Conservation (phyloP, 2,888 invertebrate genomes). For the Linhomoeus sp. region DNA sequence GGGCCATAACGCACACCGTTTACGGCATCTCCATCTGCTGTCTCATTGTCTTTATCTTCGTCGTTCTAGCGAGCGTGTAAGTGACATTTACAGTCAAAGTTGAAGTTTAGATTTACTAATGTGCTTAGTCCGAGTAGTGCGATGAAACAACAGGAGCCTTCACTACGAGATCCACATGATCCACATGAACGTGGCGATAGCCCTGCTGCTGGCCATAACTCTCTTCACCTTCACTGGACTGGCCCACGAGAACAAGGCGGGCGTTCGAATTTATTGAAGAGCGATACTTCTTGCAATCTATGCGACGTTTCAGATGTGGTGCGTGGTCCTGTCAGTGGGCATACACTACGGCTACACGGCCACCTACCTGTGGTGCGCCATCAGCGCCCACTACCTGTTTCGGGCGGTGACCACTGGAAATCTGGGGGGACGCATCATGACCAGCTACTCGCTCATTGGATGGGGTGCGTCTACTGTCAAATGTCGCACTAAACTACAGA, state of each 20-base stretch:
- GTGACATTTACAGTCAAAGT: background rate
- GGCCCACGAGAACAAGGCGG: conserved; percentile 4
- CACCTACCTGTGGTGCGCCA: conserved; percentile 4
- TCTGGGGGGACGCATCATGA: conserved; percentile 1
- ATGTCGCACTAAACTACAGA: no score
- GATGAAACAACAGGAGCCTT: background rate
- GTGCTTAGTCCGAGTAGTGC: background rate
- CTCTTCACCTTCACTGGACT: conserved; percentile 6
- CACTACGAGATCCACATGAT: conserved; percentile 9
- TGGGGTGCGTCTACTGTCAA: background rate
- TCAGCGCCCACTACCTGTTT: conserved; percentile 3
- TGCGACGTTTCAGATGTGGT: conserved; percentile 6
- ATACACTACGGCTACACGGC: conserved; percentile 9
- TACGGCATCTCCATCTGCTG: conserved; percentile 5
- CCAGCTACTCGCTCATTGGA: conserved; percentile 1
- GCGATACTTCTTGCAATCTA: no score
- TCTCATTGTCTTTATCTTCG: conserved; percentile 8
- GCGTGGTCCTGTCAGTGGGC: conserved; percentile 8
- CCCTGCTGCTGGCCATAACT: conserved; percentile 7
- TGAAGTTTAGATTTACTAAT: background rate
- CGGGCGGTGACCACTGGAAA: conserved; percentile 3
- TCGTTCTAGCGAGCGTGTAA: conserved; percentile 4
- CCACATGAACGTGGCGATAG: conserved; percentile 6
- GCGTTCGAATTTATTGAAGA: no score
- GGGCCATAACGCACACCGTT: conserved; percentile 1